These are phyloP conservation scores for Chrysoperla carnea DNA, from an alignment of 1,140 invertebrate genomes.

Conservation along the genomic window DNA sequence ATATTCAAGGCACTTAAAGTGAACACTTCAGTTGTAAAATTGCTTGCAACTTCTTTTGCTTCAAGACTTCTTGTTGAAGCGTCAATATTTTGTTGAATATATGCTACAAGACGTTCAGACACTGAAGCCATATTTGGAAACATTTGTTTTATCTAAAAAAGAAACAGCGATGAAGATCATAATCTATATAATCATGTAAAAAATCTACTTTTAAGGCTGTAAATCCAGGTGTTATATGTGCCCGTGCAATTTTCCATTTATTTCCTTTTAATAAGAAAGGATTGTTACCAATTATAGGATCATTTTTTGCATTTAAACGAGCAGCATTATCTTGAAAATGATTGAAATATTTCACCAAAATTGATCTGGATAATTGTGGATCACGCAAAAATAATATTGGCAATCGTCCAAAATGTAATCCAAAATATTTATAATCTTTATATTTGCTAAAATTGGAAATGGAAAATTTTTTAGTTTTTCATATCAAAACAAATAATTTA, in stretches of 20 bases:
- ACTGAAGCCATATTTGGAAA: too few species aligned
- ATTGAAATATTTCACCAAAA: constrained; percentile 31
- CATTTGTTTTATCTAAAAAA: too few species aligned
- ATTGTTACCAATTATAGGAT: constrained; percentile 21
- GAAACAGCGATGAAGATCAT: too few species aligned
- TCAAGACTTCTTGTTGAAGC: too few species aligned
- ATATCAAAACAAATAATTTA: not conserved
- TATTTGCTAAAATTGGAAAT: constrained; percentile 2
- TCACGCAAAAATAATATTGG: constrained; percentile 32
- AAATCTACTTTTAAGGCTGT: constrained; percentile 13
- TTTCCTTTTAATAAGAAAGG: constrained; percentile 19
- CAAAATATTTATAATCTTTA: constrained; percentile 13
- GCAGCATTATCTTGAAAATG: constrained; percentile 23
- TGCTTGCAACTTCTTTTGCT: too few species aligned
- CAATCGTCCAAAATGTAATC: constrained; percentile 19
- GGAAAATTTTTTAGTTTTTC: not conserved
- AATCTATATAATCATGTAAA: too few species aligned
- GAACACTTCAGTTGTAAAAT: too few species aligned
- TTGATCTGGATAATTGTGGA: constrained; percentile 29
- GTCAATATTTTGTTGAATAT: too few species aligned
- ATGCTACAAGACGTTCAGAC: too few species aligned
- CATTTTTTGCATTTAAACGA: constrained; percentile 14
- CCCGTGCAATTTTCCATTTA: constrained; percentile 22
- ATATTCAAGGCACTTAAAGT: too few species aligned
- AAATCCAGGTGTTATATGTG: constrained; percentile 20